Evolutionary conservation across 1,140 invertebrate genomes (phyloP).

Genomic region (Venustaconcha ellipsiformis): DNA sequence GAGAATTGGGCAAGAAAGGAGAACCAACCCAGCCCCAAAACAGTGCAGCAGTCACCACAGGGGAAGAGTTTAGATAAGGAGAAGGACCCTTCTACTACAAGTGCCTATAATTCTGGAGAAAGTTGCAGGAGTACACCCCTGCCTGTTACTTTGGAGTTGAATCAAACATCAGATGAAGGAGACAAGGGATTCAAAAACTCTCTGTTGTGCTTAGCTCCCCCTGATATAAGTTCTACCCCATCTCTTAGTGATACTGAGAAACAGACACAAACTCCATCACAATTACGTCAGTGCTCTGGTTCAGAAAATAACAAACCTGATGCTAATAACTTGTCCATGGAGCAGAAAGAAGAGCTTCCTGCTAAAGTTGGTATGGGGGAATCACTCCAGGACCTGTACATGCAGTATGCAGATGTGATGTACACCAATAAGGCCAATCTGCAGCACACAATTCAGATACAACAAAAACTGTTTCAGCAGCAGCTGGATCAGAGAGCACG

Average conservation of each 20-base stretch:
- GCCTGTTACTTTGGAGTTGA: slow-evolving; percentile 71
- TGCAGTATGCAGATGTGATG: slow-evolving; percentile 72
- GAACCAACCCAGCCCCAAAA: slow-evolving; percentile 36
- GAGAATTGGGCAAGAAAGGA: slow-evolving; percentile 26
- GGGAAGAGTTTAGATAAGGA: slow-evolving; percentile 40
- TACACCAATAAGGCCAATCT: slow-evolving; percentile 82
- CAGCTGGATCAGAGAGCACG: slow-evolving; percentile 64
- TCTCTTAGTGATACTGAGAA: slow-evolving; percentile 63
- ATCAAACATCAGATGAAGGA: slow-evolving; percentile 65
- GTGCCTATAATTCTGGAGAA: slow-evolving; percentile 84
- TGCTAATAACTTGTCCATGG: slow-evolving; percentile 11
- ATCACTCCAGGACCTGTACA: slow-evolving; percentile 65
- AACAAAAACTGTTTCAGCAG: slow-evolving; percentile 78
- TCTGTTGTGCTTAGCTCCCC: slow-evolving; percentile 62
- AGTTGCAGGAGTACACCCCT: slow-evolving; percentile 78
- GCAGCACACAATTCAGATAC: slow-evolving; percentile 79
- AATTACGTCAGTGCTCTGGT: slow-evolving; percentile 47
- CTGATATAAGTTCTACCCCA: slow-evolving; percentile 42
- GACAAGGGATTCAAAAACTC: slow-evolving; percentile 63
- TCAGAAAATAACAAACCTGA: slow-evolving; percentile 45
- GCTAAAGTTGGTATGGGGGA: slow-evolving; percentile 50
- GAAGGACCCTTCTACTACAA: slow-evolving; percentile 67
- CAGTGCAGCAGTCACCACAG: slow-evolving; percentile 29
- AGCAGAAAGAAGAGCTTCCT: slow-evolving; percentile 27
- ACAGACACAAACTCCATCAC: slow-evolving; percentile 63